phyloP scores from a whole-genome alignment of 2,888 invertebrate species.

The Polyommatus icarus region DNA sequence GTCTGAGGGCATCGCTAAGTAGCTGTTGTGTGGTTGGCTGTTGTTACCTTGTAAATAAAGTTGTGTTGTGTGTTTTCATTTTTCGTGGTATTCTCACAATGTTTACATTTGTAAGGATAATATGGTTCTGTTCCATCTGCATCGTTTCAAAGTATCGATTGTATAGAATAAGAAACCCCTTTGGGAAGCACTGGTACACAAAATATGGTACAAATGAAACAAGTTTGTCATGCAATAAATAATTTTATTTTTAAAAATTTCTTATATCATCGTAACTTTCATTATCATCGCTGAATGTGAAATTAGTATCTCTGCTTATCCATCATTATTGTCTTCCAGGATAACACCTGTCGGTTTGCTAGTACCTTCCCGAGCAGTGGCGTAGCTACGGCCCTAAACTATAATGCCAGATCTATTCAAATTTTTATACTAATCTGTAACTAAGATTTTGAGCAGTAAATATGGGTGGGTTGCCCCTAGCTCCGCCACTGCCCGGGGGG shows the following conservation, averaged over 20 bases:
- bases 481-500: not conserved
- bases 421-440: not conserved
- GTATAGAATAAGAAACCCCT: no score
- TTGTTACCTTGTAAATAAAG: slow-evolving; percentile 4
- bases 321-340: slow-evolving; percentile 79
- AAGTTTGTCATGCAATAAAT: slow-evolving; percentile 69
- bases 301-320: slow-evolving; percentile 71
- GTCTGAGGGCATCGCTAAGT: slow-evolving; percentile 51
- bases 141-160: no score
- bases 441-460: not conserved
- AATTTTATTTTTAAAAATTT: slow-evolving; percentile 76
- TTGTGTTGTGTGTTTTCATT: not conserved
- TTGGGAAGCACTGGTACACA: no score
- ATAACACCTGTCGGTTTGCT: slow-evolving; percentile 60
- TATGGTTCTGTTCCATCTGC: no score
- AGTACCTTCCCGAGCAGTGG: slow-evolving; percentile 42
- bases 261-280: slow-evolving; percentile 68
- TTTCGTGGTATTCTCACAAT: no score
- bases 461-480: not conserved
- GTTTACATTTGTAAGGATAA: no score
- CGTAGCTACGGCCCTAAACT: not conserved
- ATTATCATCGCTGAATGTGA: slow-evolving; percentile 68
- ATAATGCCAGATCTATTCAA: not conserved
- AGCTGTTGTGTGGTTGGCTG: not conserved
- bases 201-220: slow-evolving; percentile 40